Evolutionary conservation across 2,888 invertebrate genomes (phyloP).

Genomic region (Dromius quadrimaculatus): DNA sequence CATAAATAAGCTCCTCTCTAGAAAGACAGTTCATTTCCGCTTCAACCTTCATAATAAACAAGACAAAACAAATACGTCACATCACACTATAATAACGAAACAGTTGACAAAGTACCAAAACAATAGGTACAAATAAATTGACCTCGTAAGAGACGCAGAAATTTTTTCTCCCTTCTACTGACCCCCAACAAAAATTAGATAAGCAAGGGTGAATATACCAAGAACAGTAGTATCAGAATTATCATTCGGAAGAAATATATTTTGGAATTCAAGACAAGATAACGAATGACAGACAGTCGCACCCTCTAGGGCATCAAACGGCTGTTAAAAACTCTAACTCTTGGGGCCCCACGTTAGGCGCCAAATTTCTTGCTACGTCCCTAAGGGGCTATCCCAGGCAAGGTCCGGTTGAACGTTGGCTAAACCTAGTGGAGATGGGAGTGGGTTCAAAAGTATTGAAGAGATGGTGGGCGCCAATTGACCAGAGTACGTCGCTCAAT

Average conservation of each 20-base stretch:
- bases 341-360: neutral
- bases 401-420: no score
- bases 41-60: neutral
- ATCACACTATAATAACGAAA: no score
- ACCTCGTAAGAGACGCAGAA: neutral
- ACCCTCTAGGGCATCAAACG: neutral
- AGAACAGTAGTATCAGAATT: neutral
- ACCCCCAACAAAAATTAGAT: no score
- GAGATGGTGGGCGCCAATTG: no score
- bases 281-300: neutral
- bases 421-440: no score
- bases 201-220: no score
- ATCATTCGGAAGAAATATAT: neutral
- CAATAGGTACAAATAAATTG: neutral
- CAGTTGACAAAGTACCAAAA: neutral
- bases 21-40: neutral
- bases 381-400: no score
- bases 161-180: no score
- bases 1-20: neutral
- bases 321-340: neutral
- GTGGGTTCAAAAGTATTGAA: no score
- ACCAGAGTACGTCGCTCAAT: no score
- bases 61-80: no score
- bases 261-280: neutral
- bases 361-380: neutral